phyloP scores from a whole-genome alignment of 2,797 vertebrate species.

The Clamator glandarius region DNA sequence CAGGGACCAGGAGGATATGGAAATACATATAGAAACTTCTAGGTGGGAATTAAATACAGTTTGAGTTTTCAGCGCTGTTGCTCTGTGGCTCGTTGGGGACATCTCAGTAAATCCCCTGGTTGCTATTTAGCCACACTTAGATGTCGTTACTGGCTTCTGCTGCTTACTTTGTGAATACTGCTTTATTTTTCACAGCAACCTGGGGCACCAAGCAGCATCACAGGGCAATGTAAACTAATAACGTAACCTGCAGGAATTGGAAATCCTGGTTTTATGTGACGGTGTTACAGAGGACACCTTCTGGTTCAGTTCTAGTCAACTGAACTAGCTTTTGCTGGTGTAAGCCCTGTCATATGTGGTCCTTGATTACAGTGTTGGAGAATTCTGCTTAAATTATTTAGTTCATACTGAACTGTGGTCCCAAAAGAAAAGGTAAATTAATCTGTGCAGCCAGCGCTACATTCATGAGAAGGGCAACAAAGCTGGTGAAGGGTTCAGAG shows the following conservation, averaged over 20 bases:
- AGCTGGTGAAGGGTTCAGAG: too few species aligned
- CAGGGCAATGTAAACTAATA: too few species aligned
- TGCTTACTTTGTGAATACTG: background rate
- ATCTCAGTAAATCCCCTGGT: background rate
- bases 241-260: too few species aligned
- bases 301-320: too few species aligned
- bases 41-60: background rate
- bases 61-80: background rate
- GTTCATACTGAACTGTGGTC: background rate
- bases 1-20: background rate
- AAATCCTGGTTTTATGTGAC: too few species aligned
- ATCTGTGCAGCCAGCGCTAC: background rate
- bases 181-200: background rate
- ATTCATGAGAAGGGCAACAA: too few species aligned
- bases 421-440: background rate
- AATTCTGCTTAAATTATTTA: background rate
- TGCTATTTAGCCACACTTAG: background rate
- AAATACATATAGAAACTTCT: background rate
- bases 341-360: fast-evolving
- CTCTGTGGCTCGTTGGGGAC: background rate
- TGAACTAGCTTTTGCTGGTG: background rate
- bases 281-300: too few species aligned
- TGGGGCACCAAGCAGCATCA: background rate
- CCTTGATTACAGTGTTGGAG: background rate
- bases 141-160: background rate